Evolutionary conservation across 2,113 vertebrate species (phyloP).

Genomic region (Gracilinanus agilis): DNA sequence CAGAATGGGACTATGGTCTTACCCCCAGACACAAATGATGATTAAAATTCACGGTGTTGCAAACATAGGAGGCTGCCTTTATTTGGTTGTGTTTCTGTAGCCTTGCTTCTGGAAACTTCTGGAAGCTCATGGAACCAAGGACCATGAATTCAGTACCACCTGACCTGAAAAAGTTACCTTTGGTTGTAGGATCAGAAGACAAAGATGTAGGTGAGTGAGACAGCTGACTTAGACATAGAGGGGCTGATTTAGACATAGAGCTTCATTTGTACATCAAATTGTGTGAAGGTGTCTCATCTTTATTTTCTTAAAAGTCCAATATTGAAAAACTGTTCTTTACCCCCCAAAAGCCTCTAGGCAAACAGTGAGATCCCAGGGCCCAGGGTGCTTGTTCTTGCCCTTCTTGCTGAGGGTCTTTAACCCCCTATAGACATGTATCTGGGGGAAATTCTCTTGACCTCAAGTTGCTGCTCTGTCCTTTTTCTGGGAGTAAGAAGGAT

Average conservation of each 20-base stretch:
- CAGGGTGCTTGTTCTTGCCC: neutral
- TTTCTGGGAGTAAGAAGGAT: neutral
- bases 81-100: neutral
- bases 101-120: neutral
- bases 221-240: too few species aligned
- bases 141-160: neutral
- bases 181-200: neutral
- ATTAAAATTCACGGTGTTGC: neutral
- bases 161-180: neutral
- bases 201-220: neutral
- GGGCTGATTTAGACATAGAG: neutral
- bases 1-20: neutral
- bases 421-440: neutral
- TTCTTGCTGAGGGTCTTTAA: neutral
- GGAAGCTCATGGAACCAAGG: neutral
- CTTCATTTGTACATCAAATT: neutral
- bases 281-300: neutral
- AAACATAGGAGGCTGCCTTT: neutral
- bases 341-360: neutral
- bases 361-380: neutral
- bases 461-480: neutral
- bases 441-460: neutral
- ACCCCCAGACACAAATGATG: neutral
- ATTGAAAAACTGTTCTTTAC: neutral
- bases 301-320: neutral